Conservation (phyloP, 2,888 invertebrate genomes). For the Ashinkailepas kermadecensis region DNA sequence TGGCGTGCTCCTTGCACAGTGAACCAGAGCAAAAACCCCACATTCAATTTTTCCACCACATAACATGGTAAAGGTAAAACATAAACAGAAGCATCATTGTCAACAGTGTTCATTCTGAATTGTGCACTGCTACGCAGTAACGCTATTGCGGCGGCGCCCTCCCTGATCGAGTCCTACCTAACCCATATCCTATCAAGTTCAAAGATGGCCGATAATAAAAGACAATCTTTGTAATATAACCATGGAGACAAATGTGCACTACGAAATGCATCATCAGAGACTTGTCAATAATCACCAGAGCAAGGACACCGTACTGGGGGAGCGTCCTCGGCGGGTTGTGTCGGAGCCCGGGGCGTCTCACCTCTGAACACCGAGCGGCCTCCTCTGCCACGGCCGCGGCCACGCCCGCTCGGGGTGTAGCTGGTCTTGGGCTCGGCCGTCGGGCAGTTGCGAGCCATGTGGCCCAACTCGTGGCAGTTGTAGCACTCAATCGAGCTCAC, state of each 20-base stretch:
- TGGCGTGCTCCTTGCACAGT: not conserved
- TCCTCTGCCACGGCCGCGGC: conserved; percentile 4
- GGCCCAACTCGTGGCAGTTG: conserved; percentile 18
- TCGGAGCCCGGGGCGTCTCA: not conserved
- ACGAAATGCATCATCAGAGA: not conserved
- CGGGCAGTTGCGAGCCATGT: conserved; percentile 1
- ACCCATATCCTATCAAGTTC: too few species aligned
- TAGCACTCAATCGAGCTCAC: conserved; percentile 10
- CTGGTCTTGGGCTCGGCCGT: not conserved
- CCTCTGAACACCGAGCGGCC: not conserved
- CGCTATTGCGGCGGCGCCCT: too few species aligned
- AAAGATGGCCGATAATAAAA: not conserved
- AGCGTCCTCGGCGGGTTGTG: too few species aligned
- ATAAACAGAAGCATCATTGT: not conserved
- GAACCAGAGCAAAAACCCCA: not conserved
- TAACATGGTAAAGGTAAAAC: not conserved
- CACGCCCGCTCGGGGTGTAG: not conserved
- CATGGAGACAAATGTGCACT: not conserved
- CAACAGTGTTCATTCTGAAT: not conserved
- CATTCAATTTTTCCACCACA: not conserved
- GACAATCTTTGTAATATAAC: not conserved
- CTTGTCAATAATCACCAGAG: too few species aligned
- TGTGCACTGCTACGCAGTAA: too few species aligned
- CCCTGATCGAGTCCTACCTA: too few species aligned
- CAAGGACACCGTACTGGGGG: too few species aligned